phyloP scores from a whole-genome alignment of 2,113 vertebrate genomes.

The Catharus minimus region DNA sequence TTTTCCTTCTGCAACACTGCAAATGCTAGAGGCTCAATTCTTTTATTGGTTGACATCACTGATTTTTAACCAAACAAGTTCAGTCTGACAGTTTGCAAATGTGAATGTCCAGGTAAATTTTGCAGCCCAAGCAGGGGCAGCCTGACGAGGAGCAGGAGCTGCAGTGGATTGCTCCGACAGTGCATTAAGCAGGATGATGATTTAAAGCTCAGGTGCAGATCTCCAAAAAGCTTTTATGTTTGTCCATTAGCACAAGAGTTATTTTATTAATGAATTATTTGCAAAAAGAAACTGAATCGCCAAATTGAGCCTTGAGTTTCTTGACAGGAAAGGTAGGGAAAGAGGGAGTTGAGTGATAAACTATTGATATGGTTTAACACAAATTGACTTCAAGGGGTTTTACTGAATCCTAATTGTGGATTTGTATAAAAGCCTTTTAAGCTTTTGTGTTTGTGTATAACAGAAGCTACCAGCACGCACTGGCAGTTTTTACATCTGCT shows the following conservation, averaged over 20 bases:
- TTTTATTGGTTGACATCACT: background rate
- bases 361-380: background rate
- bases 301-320: slow-evolving; percentile 30
- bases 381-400: slow-evolving; percentile 32
- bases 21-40: background rate
- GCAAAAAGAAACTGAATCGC: background rate
- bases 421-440: slow-evolving; percentile 40
- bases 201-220: slow-evolving; percentile 13
- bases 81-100: background rate
- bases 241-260: slow-evolving; percentile 2
- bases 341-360: slow-evolving; percentile 1
- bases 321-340: background rate
- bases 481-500: slow-evolving; percentile 28
- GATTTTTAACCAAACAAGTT: slow-evolving; percentile 30
- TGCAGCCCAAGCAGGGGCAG: background rate
- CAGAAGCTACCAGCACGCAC: background rate
- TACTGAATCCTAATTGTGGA: slow-evolving; percentile 33
- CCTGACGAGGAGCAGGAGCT: background rate
- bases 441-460: slow-evolving; percentile 8
- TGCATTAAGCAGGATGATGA: slow-evolving; percentile 32
- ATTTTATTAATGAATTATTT: slow-evolving; percentile 6
- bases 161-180: background rate
- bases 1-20: background rate
- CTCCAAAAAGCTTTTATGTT: slow-evolving; percentile 37
- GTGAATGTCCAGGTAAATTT: slow-evolving; percentile 12